Conservation (phyloP, 2,888 invertebrate genomes). For the Volucella zonaria region DNA sequence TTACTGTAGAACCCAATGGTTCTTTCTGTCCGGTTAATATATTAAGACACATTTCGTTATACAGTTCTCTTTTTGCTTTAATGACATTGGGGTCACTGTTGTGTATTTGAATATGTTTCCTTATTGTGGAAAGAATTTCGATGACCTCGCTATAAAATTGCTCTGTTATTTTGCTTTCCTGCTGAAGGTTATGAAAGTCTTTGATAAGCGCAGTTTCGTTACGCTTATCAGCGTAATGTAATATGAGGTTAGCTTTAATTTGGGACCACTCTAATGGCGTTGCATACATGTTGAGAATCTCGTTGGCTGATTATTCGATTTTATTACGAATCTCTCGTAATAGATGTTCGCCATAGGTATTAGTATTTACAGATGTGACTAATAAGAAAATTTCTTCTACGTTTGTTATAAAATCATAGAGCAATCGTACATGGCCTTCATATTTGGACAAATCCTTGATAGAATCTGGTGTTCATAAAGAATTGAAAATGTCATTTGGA, state of each 20-base stretch:
- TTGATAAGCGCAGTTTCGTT: constrained; percentile 14
- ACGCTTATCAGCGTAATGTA: constrained; percentile 12
- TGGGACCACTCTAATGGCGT: constrained; percentile 37
- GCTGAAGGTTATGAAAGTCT: constrained; percentile 22
- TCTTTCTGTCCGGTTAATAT: no score
- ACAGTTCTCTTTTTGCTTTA: constrained; percentile 13
- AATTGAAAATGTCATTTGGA: no score
- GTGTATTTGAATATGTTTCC: constrained; percentile 51
- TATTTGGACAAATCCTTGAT: constrained; percentile 26
- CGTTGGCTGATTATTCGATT: constrained; percentile 49
- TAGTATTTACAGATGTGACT: constrained; percentile 9
- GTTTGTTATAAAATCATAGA: no score
- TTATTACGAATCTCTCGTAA: constrained; percentile 59
- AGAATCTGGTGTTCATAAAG: constrained; percentile 15
- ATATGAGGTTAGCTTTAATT: constrained; percentile 22
- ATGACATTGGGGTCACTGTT: constrained; percentile 18
- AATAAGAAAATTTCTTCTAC: no score
- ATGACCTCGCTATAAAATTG: constrained; percentile 45
- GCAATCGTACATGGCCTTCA: constrained; percentile 10
- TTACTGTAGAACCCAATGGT: no score
- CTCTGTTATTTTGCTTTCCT: constrained; percentile 29
- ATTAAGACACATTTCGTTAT: no score
- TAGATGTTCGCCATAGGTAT: constrained; percentile 27
- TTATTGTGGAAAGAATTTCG: constrained; percentile 42
- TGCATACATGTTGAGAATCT: constrained; percentile 47